Conservation (phyloP, 2,113 vertebrate species). For the Meles meles region DNA sequence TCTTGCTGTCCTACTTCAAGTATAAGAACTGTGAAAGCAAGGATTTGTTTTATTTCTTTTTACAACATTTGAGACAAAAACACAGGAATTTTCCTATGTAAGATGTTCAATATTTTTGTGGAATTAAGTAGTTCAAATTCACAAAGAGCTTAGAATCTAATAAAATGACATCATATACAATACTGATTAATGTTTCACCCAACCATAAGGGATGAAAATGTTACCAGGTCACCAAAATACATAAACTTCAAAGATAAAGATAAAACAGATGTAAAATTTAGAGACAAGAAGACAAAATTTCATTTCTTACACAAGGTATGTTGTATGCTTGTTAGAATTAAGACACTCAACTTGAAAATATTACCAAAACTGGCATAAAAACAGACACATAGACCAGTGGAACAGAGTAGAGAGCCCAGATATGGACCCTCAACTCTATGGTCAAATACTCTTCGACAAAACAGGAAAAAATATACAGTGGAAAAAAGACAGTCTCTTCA, state of each 20-base stretch:
- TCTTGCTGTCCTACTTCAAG: neutral
- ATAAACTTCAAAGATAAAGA: neutral
- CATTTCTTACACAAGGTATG: neutral
- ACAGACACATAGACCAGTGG: too few species aligned
- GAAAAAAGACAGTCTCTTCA: too few species aligned
- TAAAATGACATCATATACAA: neutral
- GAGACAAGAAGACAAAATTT: neutral
- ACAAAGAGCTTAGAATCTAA: neutral
- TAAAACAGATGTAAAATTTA: neutral
- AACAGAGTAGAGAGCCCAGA: too few species aligned
- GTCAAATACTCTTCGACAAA: too few species aligned
- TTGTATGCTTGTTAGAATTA: neutral
- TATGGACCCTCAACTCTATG: too few species aligned
- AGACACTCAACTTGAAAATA: neutral
- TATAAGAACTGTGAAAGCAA: neutral
- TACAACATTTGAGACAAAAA: neutral
- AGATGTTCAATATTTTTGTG: neutral
- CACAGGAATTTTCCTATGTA: neutral
- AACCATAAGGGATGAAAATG: neutral
- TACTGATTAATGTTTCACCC: neutral
- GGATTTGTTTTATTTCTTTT: neutral
- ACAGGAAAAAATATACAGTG: too few species aligned
- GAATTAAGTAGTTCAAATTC: neutral
- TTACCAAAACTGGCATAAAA: too few species aligned
- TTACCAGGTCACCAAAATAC: neutral